Percentiles rank a stretch among this genome's conserved stretches.
These are phyloP conservation scores for Myiagra hebetior DNA, from an alignment of 2,113 vertebrate species.

Conservation along the genomic window DNA sequence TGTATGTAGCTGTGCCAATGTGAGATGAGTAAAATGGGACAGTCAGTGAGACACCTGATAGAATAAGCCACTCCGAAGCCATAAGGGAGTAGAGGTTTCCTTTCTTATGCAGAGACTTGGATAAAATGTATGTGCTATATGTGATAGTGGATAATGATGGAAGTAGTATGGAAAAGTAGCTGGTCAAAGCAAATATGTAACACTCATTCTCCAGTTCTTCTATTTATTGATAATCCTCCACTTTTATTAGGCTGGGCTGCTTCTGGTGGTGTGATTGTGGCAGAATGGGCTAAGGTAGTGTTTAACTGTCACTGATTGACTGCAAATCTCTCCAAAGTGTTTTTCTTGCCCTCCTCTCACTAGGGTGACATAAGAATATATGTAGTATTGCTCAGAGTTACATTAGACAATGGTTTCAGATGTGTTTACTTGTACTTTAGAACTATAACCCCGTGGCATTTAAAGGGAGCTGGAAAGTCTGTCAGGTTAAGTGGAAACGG, in stretches of 20 bases:
- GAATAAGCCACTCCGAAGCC: not conserved
- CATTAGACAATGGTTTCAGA: not conserved
- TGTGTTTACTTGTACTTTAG: not conserved
- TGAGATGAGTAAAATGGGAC: not conserved
- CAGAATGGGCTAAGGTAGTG: not conserved
- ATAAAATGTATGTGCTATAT: not conserved
- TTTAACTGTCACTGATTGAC: not conserved
- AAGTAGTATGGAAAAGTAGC: not conserved
- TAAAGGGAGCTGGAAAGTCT: not conserved
- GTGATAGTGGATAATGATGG: not conserved
- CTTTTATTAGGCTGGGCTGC: not conserved
- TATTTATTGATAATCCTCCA: not conserved
- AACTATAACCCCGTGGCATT: not conserved
- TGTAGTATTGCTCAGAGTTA: not conserved
- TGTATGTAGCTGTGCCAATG: not conserved
- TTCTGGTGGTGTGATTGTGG: not conserved
- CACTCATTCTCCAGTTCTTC: not conserved
- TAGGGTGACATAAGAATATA: not conserved
- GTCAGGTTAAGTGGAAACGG: not conserved
- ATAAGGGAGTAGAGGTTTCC: not conserved
- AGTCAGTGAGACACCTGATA: not conserved
- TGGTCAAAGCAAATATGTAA: not conserved
- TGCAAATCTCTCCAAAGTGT: not conserved
- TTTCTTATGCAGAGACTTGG: not conserved
- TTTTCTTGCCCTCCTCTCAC: not conserved